Base-by-base conservation (phyloP, 2,113 vertebrate genomes). In the Syrmaticus mikado region DNA sequence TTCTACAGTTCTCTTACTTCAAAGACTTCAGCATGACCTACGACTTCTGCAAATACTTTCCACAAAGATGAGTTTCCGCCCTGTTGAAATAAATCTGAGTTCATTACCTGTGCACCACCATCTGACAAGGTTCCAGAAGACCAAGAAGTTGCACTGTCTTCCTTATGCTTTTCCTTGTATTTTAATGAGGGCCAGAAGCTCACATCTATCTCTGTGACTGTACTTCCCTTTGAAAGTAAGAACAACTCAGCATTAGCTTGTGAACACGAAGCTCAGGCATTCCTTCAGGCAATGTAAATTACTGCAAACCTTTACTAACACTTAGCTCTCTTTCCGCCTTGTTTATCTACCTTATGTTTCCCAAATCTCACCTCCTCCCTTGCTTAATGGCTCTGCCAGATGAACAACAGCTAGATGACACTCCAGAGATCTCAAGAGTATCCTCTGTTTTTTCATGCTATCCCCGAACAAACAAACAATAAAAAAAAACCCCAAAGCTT, bases 111-210 rank as follows among this genome's bases (percentile, higher is more conserved):
- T 68, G 58, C 4, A 2, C 94, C 13, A 48, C 82, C 91, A 86
- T 96, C 95, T 0, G 91, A 93, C 15, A 98, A 64, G 2, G 97
- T 98, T 46, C 94, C 97, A 61, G 97, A 98, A 77, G 97, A 97
- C 2, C 96, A 97, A 65, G 97, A 97, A 3, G 82, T 43, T 80
- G 90, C 41, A 13, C 96, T 95, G 85, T 97, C 97, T 79, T 97
- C 96, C 55, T 87, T 62, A 18, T 65, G 91, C 68, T 45, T 89
- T 78, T 93, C 94, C 32, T 80, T 82, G 12, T 74, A 90, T 93
- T 85, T 38, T 58, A 83, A 92, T 65, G 64, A 77, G 92, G 95
- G 70, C 87, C 77, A 94, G 62, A 90, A 68, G 19, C 27, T 73
- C 3, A 15, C 65, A n/a, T 90, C 82, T 9, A 62, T 79, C 36